Evolutionary conservation across 1,140 invertebrate species (phyloP).

Genomic region (Eurosta solidaginis): DNA sequence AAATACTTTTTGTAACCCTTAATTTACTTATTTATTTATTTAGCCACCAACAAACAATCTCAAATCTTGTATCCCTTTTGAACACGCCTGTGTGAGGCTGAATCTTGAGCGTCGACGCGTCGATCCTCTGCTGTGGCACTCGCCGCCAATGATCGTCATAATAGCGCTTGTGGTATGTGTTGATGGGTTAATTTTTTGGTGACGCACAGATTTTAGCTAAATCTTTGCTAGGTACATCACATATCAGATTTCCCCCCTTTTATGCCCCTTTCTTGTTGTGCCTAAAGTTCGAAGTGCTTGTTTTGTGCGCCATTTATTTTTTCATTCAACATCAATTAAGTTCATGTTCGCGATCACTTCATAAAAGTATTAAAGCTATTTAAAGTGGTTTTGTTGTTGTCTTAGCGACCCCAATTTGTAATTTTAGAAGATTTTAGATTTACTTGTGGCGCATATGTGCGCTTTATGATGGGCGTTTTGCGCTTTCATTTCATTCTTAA

Average conservation of each 20-base stretch:
- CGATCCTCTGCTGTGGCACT: too few relatives aligned
- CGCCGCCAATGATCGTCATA: neutral
- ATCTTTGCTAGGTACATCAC: neutral
- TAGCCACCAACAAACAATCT: neutral
- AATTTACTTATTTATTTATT: constrained; percentile 7
- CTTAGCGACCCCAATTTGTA: neutral
- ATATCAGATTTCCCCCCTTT: neutral
- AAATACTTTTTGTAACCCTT: constrained; percentile 9
- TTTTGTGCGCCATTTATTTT: neutral
- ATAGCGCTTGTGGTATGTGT: neutral
- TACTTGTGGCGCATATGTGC: neutral
- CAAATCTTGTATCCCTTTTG: neutral
- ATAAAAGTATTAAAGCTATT: neutral
- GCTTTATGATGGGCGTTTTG: neutral
- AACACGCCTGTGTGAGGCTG: neutral
- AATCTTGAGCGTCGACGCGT: too few relatives aligned
- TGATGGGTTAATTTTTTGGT: neutral
- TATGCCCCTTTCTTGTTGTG: neutral
- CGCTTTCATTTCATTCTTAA: neutral
- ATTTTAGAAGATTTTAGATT: neutral
- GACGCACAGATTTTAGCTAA: neutral
- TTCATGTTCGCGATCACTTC: neutral
- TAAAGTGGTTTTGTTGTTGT: too few relatives aligned
- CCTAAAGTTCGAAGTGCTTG: neutral
- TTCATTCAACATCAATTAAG: neutral